These are phyloP conservation scores for Mesoclemmys tuberculata DNA, from an alignment of 2,113 vertebrate species.

Conservation along the genomic window DNA sequence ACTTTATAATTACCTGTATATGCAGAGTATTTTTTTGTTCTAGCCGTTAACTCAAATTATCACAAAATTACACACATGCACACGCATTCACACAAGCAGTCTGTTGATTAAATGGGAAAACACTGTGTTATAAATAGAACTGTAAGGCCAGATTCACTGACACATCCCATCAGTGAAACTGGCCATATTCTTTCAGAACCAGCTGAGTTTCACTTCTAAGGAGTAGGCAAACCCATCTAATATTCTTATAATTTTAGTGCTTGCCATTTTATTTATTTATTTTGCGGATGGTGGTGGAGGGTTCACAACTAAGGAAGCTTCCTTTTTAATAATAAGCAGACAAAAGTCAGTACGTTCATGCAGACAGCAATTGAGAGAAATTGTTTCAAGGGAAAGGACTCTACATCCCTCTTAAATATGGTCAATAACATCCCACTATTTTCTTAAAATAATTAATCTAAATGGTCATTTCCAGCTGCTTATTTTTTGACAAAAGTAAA, in stretches of 20 bases:
- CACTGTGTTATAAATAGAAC: neutral
- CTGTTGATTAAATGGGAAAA: neutral
- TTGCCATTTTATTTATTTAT: neutral
- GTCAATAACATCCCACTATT: conserved; percentile 39
- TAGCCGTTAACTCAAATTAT: neutral
- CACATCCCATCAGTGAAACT: neutral
- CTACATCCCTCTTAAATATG: neutral
- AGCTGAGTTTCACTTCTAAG: too few species aligned
- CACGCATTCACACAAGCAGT: rapidly evolving
- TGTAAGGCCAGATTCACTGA: neutral
- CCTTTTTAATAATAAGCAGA: neutral
- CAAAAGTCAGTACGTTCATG: neutral
- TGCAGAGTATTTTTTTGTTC: neutral
- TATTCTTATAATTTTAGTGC: neutral
- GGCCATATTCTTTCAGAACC: neutral
- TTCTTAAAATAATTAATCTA: conserved; percentile 71
- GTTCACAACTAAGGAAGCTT: neutral
- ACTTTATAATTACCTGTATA: neutral
- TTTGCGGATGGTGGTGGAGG: neutral
- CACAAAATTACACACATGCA: rapidly evolving
- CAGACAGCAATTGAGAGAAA: conserved; percentile 1
- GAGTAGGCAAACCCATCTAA: too few species aligned
- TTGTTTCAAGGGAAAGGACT: conserved; percentile 1
- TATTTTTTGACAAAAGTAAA: conserved; percentile 72
- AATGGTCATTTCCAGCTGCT: conserved; percentile 40